Evolutionary conservation across 2,797 vertebrate genomes (phyloP).

Genomic region (Alcedo quadribrachys): DNA sequence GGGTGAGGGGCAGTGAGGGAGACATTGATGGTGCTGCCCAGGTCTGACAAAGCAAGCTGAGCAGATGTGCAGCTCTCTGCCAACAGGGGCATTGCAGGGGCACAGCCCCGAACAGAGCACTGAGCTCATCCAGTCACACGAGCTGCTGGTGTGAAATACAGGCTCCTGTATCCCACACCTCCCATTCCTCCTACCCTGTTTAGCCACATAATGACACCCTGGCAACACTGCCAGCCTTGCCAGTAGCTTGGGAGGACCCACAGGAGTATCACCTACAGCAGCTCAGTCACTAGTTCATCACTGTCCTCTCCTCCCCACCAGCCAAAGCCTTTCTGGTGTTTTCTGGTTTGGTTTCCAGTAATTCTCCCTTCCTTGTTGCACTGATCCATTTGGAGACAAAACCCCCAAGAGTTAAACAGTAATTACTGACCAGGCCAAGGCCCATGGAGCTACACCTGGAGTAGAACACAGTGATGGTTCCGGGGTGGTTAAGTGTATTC

Average conservation of each 20-base stretch:
- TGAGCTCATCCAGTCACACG: rapidly evolving
- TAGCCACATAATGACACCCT: background rate
- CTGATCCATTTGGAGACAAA: background rate
- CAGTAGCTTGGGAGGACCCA: background rate
- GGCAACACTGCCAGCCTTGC: background rate
- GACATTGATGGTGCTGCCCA: background rate
- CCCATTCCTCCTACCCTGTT: background rate
- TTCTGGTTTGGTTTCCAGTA: background rate
- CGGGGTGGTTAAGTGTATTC: background rate
- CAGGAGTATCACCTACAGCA: background rate
- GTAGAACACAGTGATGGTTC: background rate
- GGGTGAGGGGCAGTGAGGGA: background rate
- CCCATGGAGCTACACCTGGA: background rate
- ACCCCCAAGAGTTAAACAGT: background rate
- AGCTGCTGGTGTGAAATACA: background rate
- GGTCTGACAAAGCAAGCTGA: background rate
- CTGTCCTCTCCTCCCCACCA: background rate
- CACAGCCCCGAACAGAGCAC: background rate
- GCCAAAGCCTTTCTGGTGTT: background rate
- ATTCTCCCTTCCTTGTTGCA: background rate
- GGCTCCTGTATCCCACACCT: background rate
- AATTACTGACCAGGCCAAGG: background rate
- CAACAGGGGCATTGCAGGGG: background rate
- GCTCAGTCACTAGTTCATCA: background rate
- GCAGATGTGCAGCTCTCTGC: background rate